Evolutionary conservation across 2,888 invertebrate genomes (phyloP), one percentile per base, ranked within the genome.

Genomic region (Himalopsyche tibetana): DNA sequence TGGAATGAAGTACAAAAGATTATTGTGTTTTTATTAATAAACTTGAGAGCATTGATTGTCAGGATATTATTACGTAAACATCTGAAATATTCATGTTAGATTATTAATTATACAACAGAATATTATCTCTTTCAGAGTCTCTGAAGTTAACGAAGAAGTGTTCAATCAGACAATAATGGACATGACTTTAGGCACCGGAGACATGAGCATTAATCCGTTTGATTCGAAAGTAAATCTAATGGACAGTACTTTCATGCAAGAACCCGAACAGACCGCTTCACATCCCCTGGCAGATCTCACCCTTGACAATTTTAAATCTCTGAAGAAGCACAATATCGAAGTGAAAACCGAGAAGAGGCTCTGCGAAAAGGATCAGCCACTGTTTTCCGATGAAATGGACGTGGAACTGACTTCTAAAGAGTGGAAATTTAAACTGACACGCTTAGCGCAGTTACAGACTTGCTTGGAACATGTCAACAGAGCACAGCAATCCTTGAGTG

Each of bases 351-450:
- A 88, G 17, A 82, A 85, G 81, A 88, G 85, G 63, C 8, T 82
- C 8, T 55, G 86, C 0, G 84, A 86, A 40, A 88, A 88, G 45
- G 89, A 89, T 84, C 89, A 93, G 17, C 93, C 93, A 0, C 86
- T 93, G 56, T 93, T 93, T 89, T 91, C 92, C 0, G 93, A 93
- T 88, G 93, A 93, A 89, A 93, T 93, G 79, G 93, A 93, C 85
- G 93, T 93, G 19, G 92, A 88, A 63, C 63, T 88, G 17, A 82
- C 87, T 38, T 88, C 92, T 83, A 89, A 89, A 69, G 92, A 92
- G 0, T 93, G 93, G 93, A 93, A 93, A 89, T 91, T 91, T 89
- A 90, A 93, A 0, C 88, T 93, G 40, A 93, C 91, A 91, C 92
- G 92, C 88, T 93, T 93, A 86, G 92, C 93, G 0, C 93, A 93